These are phyloP conservation scores for Gavialis gangeticus DNA, from an alignment of 2,113 vertebrate species.

Conservation along the genomic window DNA sequence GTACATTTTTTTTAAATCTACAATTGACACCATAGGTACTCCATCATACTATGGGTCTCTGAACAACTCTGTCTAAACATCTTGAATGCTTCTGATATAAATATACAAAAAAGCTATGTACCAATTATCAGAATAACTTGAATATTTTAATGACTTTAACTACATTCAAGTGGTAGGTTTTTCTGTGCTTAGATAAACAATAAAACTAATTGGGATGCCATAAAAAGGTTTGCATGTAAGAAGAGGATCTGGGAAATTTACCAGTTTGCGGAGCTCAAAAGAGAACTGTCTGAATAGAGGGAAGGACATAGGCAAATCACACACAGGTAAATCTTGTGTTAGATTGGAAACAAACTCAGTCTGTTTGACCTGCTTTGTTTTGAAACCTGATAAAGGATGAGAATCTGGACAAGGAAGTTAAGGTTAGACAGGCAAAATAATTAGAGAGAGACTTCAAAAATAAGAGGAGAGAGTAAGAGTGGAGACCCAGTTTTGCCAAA, in stretches of 20 bases:
- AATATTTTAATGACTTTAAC: conserved; percentile 10
- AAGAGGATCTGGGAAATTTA: background rate
- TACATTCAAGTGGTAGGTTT: background rate
- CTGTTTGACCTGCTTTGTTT: background rate
- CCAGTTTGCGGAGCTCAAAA: background rate
- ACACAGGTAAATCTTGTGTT: background rate
- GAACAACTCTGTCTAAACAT: conserved; percentile 40
- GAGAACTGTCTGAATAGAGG: conserved; percentile 26
- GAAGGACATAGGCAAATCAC: rapidly evolving
- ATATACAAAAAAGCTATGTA: background rate
- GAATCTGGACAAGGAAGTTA: background rate
- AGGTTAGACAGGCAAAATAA: background rate
- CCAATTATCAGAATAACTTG: conserved; percentile 12
- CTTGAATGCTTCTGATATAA: conserved; percentile 26
- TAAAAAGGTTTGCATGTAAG: background rate
- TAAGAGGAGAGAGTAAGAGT: background rate
- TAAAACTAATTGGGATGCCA: conserved; percentile 25
- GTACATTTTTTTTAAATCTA: conserved; percentile 12
- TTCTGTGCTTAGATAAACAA: conserved; percentile 39
- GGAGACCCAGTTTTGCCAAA: background rate
- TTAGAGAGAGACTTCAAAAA: background rate
- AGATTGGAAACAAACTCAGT: background rate
- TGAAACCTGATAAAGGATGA: background rate
- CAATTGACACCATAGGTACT: conserved; percentile 25
- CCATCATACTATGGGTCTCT: background rate